A percentile compares a stretch with the other conserved stretches of the same genome.
Conservation (phyloP, 2,888 invertebrate species). For the Protonemura montana region DNA sequence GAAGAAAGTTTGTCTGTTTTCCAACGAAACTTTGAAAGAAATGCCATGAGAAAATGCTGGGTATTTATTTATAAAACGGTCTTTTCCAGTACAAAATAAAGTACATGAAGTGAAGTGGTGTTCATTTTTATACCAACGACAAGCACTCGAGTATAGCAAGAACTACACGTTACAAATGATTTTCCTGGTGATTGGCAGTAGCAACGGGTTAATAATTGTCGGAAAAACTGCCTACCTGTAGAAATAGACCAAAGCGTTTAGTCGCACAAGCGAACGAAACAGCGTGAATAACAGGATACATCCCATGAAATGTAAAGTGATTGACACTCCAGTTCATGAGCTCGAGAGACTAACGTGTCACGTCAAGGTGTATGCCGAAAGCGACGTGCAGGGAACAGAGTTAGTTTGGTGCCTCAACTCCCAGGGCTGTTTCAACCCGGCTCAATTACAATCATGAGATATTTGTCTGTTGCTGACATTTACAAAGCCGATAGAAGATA, state of each 20-base stretch:
- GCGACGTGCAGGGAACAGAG: not conserved
- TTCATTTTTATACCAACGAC: too few species aligned
- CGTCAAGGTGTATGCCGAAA: not conserved
- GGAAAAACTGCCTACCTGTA: too few species aligned
- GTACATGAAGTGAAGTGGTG: too few species aligned
- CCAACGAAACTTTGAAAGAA: not conserved
- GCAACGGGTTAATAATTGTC: too few species aligned
- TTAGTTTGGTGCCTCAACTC: not conserved
- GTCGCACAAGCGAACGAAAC: not conserved
- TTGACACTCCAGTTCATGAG: not conserved
- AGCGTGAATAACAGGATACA: not conserved
- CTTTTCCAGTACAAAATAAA: too few species aligned
- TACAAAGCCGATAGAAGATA: not conserved
- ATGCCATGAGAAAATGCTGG: not conserved
- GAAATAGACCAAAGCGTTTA: too few species aligned
- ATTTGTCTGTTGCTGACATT: not conserved
- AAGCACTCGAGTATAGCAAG: too few species aligned
- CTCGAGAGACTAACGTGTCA: not conserved
- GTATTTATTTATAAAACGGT: not conserved
- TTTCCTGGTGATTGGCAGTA: too few species aligned
- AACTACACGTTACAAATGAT: too few species aligned
- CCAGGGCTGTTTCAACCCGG: not conserved
- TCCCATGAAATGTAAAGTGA: not conserved
- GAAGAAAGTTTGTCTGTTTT: not conserved
- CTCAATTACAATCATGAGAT: not conserved